Base-by-base conservation (phyloP, 2,797 vertebrate species). In the Meriones psammophilus region DNA sequence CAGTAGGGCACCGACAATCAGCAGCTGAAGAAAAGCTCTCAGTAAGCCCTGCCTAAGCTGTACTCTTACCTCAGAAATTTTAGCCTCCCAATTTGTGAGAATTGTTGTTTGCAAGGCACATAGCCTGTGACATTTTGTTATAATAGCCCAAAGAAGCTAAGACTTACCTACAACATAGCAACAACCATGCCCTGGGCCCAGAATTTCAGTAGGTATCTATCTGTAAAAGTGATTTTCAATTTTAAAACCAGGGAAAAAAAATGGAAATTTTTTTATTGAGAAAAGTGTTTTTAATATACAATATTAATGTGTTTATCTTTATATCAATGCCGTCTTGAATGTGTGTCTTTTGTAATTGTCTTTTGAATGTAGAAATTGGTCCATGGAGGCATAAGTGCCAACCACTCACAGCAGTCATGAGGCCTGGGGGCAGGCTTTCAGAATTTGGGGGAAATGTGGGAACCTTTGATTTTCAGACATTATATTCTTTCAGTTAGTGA, bases 171-270 rank as follows among this genome's bases (percentile, higher is more conserved):
- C n/a, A 50, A 33, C 22, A 58, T 15, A 85, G 3, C 4, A 42
- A 39, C 17, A 39, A 30, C 18, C 15, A 30, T 28, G 42, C 6
- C 30, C 33, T 54, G 17, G 14, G n/a, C 76, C 62, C 54, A 22
- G 0, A 10, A 66, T 69, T 66, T 46, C 79, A 91, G 13, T n/a
- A 85, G 36, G 4, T 8, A 8, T 17, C 79, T 8, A 8, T 17
- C 79, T 33, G 84, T 17, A 1, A 81, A 91, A 89, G 2, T 62
- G 28, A 79, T 96, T 93, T 64, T 89, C 20, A 84, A 39, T 90
- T 92, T 88, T 88, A 56, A 94, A 94, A 85, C 68, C n/a, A 79
- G 88, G 88, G 13, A 56, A 56, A 58, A 95, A n/a, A 77, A 92
- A 92, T 74, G 60, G 68, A 50, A 84, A 42, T 42, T 28, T 88